Evolutionary conservation across 2,888 invertebrate genomes (phyloP), one percentile per base, ranked within the genome.

Genomic region (Ophioninae sp.): DNA sequence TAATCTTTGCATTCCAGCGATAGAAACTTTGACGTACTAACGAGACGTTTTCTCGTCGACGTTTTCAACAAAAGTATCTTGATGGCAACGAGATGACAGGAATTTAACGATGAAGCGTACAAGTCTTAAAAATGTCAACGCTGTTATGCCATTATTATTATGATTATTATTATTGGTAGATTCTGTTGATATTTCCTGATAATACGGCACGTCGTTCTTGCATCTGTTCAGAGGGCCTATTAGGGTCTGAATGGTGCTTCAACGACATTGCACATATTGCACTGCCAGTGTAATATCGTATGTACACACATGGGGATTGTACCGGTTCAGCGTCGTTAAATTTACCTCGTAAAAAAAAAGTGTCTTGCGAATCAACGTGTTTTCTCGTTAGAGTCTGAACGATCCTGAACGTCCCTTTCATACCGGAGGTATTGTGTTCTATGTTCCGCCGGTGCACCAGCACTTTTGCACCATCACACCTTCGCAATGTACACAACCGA

Each of bases 181-280:
- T 51, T 51, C 51, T 6, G 51, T 51, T 51, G 51, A 51, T 20
- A 64, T 7, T 64, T 67, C 5, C 44, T 67, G 39, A 39, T 71
- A 30, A 58, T 23, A 37, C 9, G 63, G 37, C 51, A 82, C 78
- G 74, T 82, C 73, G 68, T 69, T 74, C 78, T 56, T 59, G 73
- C 73, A 78, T 74, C 64, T 79, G 74, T 23, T 69, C 64, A 22
- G 69, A 75, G 23, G 44, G 58, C 59, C 68, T 37, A 79, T 82
- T 74, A 74, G 64, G 59, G 59, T 79, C 51, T 58, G 69, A 78
- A 82, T 63, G 23, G 30, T 23, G 44, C 6, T 44, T 13, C n/a
- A 30, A 51, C 17, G 2, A 20, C 30, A 6, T 22, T 41, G 30
- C 20, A 44, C n/a, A n/a, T 68, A 56, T 51, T 69, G 20, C 61